A percentile compares a stretch with the other conserved stretches of the same genome.
These are phyloP conservation scores for Noturus placidus DNA, from an alignment of 2,113 vertebrate genomes.

Conservation along the genomic window DNA sequence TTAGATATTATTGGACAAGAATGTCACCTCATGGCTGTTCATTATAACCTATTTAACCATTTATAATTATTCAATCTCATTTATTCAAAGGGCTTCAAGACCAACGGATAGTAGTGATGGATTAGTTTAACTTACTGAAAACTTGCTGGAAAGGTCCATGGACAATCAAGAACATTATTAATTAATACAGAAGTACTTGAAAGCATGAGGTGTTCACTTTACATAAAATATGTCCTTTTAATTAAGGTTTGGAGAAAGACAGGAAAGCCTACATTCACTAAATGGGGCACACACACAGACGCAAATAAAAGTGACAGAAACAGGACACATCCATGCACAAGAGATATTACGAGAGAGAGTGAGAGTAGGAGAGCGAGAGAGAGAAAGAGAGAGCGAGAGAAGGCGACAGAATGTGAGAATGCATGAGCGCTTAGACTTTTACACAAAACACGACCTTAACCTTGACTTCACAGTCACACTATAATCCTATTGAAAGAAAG, in stretches of 20 bases:
- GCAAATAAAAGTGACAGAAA: slow-evolving; percentile 5
- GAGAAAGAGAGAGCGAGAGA: not conserved
- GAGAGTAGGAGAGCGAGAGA: slow-evolving; percentile 1
- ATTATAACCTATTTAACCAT: not conserved
- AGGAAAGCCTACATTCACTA: not conserved
- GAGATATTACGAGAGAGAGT: not conserved
- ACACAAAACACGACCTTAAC: slow-evolving; percentile 22
- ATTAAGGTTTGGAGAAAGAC: not conserved
- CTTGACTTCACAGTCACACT: slow-evolving; percentile 43
- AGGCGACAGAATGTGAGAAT: not conserved
- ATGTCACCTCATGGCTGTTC: not conserved
- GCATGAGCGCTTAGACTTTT: not conserved
- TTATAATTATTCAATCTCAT: not conserved
- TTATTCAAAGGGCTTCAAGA: not conserved
- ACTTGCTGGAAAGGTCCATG: not conserved
- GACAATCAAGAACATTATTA: not conserved
- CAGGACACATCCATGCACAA: slow-evolving; percentile 5
- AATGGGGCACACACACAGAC: not conserved
- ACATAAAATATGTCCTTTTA: not conserved
- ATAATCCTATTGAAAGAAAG: slow-evolving; percentile 44
- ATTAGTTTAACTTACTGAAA: not conserved
- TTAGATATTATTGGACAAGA: not conserved
- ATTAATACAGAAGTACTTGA: not conserved
- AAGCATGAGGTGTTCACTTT: not conserved
- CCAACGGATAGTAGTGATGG: not conserved